These are phyloP conservation scores for Fringilla coelebs DNA, from an alignment of 2,797 vertebrate genomes.

Conservation along the genomic window DNA sequence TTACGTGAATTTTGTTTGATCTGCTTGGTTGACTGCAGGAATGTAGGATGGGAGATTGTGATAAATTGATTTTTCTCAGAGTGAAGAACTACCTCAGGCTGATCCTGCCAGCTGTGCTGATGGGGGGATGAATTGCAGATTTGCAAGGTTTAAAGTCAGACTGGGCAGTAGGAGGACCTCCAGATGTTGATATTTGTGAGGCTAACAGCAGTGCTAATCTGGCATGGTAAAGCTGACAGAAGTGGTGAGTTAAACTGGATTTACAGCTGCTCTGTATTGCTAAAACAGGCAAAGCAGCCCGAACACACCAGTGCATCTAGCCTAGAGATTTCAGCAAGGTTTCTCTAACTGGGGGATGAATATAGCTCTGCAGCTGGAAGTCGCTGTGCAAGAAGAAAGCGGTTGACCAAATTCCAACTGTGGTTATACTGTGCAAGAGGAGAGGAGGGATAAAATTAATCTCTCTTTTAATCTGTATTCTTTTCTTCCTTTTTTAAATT, in stretches of 20 bases:
- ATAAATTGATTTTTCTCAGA: neutral
- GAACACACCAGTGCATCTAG: neutral
- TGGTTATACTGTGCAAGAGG: neutral
- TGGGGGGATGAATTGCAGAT: neutral
- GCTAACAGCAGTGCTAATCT: slow-evolving; percentile 36
- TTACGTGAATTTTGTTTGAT: neutral
- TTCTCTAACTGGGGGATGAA: neutral
- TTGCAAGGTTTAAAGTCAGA: neutral
- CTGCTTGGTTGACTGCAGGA: neutral
- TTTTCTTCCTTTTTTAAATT: neutral
- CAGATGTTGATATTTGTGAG: slow-evolving; percentile 42
- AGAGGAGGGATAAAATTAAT: neutral
- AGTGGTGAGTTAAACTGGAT: slow-evolving; percentile 49
- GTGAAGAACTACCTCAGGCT: neutral
- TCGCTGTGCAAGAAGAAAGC: neutral
- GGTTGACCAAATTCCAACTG: neutral
- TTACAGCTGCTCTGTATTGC: slow-evolving; percentile 55
- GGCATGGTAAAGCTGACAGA: slow-evolving; percentile 29
- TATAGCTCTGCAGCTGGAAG: neutral
- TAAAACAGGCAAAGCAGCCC: slow-evolving; percentile 19
- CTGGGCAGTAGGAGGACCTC: neutral
- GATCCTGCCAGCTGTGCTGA: neutral
- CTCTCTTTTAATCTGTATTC: neutral
- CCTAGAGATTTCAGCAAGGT: slow-evolving; percentile 1
- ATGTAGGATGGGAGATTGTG: neutral